Conservation (phyloP, 2,888 invertebrate species). For the Palloptera scutellata region DNA sequence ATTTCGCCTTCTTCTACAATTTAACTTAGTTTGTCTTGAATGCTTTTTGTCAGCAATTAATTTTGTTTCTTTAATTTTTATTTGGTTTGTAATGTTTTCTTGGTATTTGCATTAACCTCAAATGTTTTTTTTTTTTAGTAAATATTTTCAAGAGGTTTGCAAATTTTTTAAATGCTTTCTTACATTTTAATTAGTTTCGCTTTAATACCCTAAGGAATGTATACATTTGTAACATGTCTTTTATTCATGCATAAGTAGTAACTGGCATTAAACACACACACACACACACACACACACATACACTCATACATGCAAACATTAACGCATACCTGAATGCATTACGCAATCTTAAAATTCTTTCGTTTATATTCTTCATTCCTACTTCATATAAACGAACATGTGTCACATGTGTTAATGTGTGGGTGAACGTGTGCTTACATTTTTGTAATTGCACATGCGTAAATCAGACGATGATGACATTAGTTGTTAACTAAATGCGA, state of each 20-base stretch:
- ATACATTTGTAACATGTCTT: constrained; percentile 14
- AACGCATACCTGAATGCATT: constrained; percentile 3
- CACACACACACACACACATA: too few relatives aligned
- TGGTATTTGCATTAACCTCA: constrained; percentile 21
- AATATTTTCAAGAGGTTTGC: constrained; percentile 3
- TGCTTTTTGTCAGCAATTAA: too few relatives aligned
- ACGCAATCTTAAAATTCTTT: constrained; percentile 29
- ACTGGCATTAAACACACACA: constrained; percentile 4
- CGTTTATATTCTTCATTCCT: too few relatives aligned
- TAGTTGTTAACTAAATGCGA: too few relatives aligned
- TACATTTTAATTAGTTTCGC: constrained; percentile 16
- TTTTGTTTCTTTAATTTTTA: too few relatives aligned
- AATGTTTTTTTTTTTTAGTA: constrained; percentile 12
- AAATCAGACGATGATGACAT: neutral
- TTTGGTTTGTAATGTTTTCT: neutral
- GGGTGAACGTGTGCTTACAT: neutral
- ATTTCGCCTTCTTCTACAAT: too few relatives aligned
- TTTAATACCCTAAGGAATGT: constrained; percentile 30
- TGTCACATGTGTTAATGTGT: neutral
- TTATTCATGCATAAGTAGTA: neutral
- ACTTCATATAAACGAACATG: too few relatives aligned
- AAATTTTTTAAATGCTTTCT: constrained; percentile 29
- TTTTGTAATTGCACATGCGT: neutral
- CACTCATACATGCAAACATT: too few relatives aligned
- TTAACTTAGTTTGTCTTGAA: too few relatives aligned